phyloP scores from a whole-genome alignment of 1,140 invertebrate genomes.

The Pygmarrhopalites habei region DNA sequence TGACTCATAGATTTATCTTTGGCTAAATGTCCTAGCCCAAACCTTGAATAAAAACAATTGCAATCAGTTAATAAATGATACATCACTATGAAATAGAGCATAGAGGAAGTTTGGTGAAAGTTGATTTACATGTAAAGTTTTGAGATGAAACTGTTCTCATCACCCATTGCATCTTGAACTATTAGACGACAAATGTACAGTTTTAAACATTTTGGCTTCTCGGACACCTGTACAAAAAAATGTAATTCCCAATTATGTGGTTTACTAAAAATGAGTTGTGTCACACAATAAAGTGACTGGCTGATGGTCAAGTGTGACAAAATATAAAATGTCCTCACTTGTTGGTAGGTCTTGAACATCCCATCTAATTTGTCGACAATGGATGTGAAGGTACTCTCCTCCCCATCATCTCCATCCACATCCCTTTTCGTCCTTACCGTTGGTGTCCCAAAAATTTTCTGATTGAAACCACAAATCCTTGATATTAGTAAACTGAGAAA shows the following conservation, averaged over 20 bases:
- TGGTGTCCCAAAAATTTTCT: constrained; percentile 39
- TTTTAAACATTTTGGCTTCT: constrained; percentile 30
- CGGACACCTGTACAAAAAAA: too few species aligned
- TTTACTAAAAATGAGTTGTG: too few species aligned
- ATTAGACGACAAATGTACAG: constrained; percentile 35
- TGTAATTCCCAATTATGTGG: too few species aligned
- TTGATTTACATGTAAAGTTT: constrained; percentile 34
- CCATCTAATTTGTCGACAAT: constrained; percentile 37
- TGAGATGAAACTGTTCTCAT: constrained; percentile 25
- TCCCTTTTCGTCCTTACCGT: constrained; percentile 25
- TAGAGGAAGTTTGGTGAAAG: neutral
- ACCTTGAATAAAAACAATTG: constrained; percentile 15
- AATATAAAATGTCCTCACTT: too few species aligned
- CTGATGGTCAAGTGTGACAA: too few species aligned
- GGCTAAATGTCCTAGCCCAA: constrained; percentile 28
- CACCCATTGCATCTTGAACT: constrained; percentile 25
- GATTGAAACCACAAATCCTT: neutral
- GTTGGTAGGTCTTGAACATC: constrained; percentile 30
- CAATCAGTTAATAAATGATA: too few species aligned
- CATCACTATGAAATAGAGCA: neutral
- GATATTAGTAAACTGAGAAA: neutral
- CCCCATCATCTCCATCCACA: constrained; percentile 7
- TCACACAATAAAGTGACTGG: too few species aligned
- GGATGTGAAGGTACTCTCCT: constrained; percentile 27
- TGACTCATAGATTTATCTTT: constrained; percentile 20